A percentile compares a stretch with the other conserved stretches of the same genome.
These are phyloP conservation scores for Chrysaora quinquecirrha DNA, from an alignment of 30 jellyfish, hydroid and myxozoan genomes.

Conservation along the genomic window DNA sequence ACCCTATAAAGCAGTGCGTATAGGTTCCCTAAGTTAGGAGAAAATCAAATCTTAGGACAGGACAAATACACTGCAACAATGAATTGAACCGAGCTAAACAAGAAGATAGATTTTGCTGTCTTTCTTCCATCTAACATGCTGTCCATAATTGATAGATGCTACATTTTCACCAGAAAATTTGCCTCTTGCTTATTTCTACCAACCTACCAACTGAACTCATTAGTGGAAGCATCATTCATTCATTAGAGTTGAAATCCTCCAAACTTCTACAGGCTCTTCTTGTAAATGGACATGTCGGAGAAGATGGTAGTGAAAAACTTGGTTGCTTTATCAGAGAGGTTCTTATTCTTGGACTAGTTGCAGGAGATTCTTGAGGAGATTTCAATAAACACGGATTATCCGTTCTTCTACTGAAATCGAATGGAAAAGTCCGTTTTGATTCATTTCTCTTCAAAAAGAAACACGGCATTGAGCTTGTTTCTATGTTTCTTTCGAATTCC, in stretches of 20 bases:
- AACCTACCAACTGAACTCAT: too few relatives aligned
- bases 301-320: slow-evolving; percentile 23
- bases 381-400: slow-evolving; percentile 21
- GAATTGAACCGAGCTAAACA: too few relatives aligned
- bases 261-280: slow-evolving; percentile 4
- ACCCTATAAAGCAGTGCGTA: too few relatives aligned
- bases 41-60: too few relatives aligned
- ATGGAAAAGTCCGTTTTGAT: background rate
- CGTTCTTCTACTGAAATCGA: slow-evolving; percentile 25
- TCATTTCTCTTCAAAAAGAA: slow-evolving; percentile 38
- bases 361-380: slow-evolving; percentile 56
- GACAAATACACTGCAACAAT: too few relatives aligned
- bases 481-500: slow-evolving; percentile 60
- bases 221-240: too few relatives aligned
- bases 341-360: slow-evolving; percentile 44
- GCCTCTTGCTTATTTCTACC: too few relatives aligned
- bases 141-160: too few relatives aligned
- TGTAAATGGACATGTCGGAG: slow-evolving; percentile 34
- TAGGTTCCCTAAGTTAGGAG: too few relatives aligned
- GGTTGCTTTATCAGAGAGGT: slow-evolving; percentile 8
- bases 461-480: slow-evolving; percentile 46
- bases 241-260: slow-evolving; percentile 22
- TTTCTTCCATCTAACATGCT: too few relatives aligned
- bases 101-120: too few relatives aligned
- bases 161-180: too few relatives aligned